phyloP scores from a whole-genome alignment of 2,113 vertebrate genomes.

The Steatornis caripensis region DNA sequence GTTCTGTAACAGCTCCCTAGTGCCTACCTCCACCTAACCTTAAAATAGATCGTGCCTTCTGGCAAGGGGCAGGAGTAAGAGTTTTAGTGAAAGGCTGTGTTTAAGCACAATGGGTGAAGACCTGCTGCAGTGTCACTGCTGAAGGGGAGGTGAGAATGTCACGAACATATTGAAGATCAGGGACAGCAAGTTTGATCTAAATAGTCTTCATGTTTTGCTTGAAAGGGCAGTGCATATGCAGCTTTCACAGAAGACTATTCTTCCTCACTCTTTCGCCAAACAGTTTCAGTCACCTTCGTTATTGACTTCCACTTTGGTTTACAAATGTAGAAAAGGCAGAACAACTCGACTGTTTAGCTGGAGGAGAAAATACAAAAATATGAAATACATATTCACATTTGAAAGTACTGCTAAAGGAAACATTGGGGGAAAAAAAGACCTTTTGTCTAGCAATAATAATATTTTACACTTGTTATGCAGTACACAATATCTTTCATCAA shows the following conservation, averaged over 20 bases:
- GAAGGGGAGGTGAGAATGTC: conserved; percentile 59
- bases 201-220: background rate
- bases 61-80: conserved; percentile 27
- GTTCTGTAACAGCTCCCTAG: conserved; percentile 17
- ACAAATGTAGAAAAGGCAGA: background rate
- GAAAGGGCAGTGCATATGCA: background rate
- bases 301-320: background rate
- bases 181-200: background rate
- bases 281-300: background rate
- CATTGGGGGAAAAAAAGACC: accelerated
- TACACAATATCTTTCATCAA: background rate
- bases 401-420: background rate
- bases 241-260: background rate
- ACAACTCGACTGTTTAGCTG: background rate
- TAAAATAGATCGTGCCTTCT: conserved; percentile 60
- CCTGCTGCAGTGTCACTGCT: conserved; percentile 26
- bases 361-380: background rate
- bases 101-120: conserved; percentile 53
- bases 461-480: background rate
- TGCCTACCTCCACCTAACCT: conserved; percentile 37
- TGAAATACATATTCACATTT: background rate
- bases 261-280: background rate
- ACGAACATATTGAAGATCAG: conserved; percentile 13
- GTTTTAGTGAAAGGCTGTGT: background rate
- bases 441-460: background rate